These are phyloP conservation scores for Apus apus DNA, from an alignment of 2,113 vertebrate species.

Conservation along the genomic window DNA sequence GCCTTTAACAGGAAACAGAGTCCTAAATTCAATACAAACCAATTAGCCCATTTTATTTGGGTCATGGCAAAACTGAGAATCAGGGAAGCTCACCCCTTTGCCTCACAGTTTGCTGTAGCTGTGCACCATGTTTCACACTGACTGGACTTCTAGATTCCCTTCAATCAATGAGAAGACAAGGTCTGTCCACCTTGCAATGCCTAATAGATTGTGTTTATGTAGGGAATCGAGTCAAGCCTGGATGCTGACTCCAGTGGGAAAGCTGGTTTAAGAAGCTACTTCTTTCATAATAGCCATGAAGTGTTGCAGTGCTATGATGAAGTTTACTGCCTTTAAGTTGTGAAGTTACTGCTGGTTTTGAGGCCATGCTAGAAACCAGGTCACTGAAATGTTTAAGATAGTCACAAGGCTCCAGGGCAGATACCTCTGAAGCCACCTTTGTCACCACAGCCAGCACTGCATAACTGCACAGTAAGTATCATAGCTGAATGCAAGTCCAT, in stretches of 20 bases:
- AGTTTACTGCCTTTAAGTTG: background rate
- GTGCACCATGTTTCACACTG: background rate
- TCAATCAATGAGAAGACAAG: background rate
- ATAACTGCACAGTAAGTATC: background rate
- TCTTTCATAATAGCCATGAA: background rate
- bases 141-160: background rate
- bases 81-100: background rate
- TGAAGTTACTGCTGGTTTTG: background rate
- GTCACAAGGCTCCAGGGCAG: background rate
- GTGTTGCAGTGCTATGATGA: background rate
- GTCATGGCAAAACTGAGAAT: background rate
- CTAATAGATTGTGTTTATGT: background rate
- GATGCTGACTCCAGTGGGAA: background rate
- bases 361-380: background rate
- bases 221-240: background rate
- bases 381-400: background rate
- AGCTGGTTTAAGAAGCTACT: background rate
- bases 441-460: background rate
- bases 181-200: background rate
- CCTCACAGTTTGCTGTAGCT: background rate
- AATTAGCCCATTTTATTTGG: background rate
- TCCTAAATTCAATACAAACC: background rate
- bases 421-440: background rate
- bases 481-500: background rate
- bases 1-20: slow-evolving; percentile 3